Base-by-base conservation (phyloP, 1,140 invertebrate genomes). In the Cryptotermes secundus region DNA sequence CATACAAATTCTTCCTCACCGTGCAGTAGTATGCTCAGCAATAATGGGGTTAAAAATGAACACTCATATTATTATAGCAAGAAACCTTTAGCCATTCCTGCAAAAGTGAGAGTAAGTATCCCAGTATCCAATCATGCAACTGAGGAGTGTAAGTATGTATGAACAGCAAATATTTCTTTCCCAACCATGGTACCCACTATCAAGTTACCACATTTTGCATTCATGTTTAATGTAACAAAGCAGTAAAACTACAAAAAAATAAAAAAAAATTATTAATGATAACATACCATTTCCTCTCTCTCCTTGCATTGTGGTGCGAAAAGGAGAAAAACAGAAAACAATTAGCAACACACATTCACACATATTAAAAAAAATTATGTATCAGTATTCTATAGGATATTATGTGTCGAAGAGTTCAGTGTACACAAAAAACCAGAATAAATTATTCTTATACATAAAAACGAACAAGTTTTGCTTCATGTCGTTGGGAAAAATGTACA, bases 281-380 rank as follows among this genome's bases (percentile, higher is more conserved):
- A 83, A 87, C 87, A 83, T 87, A 87, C 87, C 86, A 87, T 85
- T 80, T 88, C 88, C 59, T 88, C 88, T 84, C 87, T 86, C 80
- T 88, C 88, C 87, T 88, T 84, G 53, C 35, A 38, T 26, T 49
- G 22, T 42, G 49, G 19, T 36, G 34, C 36, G n/a, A 31, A 49
- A 82, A 85, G 34, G 59, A 86, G 38, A 84, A 38, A 84, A 79
- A 81, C 79, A 59, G 12, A 83, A 85, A 86, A 82, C 36, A 65
- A 81, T 81, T 82, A 85, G 82, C 65, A 86, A 80, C 42, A 85
- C 85, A 84, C 7, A 59, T 16, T 9, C 85, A 80, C 42, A 85
- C 85, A 84, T 3, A 59, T 16, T 9, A 19, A 59, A 38, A 38
- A 38, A 6, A 38, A 6, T 12, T 38, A 38, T 38, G 38, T 6